Conservation (phyloP, 2,113 vertebrate species). For the Echinops telfairi region DNA sequence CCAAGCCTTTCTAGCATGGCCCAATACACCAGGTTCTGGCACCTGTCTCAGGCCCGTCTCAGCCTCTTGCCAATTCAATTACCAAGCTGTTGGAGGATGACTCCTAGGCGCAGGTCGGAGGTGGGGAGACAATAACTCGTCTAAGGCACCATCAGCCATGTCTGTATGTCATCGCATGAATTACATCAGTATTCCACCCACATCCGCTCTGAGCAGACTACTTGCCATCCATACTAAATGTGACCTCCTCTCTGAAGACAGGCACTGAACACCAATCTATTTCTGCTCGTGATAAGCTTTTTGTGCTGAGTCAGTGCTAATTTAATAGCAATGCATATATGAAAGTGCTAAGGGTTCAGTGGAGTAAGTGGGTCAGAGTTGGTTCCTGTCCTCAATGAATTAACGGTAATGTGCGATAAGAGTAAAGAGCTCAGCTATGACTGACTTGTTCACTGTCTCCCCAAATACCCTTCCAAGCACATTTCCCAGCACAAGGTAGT, state of each 20-base stretch:
- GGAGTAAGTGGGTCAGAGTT: neutral
- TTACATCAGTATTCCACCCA: neutral
- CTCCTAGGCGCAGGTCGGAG: too few relatives aligned
- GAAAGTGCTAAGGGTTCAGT: neutral
- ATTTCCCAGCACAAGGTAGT: neutral
- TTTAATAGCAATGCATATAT: neutral
- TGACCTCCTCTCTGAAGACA: slow-evolving; percentile 2
- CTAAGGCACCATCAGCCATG: neutral
- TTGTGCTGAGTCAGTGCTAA: neutral
- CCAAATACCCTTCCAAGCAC: neutral
- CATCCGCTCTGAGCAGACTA: neutral
- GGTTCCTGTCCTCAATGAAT: neutral
- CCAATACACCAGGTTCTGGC: neutral
- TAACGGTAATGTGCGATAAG: neutral
- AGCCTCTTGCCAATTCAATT: neutral
- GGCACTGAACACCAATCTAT: neutral
- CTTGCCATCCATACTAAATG: neutral
- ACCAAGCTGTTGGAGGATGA: neutral
- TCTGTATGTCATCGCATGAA: neutral
- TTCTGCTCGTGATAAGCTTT: neutral
- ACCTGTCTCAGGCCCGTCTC: neutral
- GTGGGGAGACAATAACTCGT: neutral
- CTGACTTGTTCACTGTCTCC: neutral
- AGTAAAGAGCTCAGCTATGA: neutral
- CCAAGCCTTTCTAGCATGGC: slow-evolving; percentile 25